Evolutionary conservation across 2,888 invertebrate species (phyloP).

Genomic region (Acleris sparsana): DNA sequence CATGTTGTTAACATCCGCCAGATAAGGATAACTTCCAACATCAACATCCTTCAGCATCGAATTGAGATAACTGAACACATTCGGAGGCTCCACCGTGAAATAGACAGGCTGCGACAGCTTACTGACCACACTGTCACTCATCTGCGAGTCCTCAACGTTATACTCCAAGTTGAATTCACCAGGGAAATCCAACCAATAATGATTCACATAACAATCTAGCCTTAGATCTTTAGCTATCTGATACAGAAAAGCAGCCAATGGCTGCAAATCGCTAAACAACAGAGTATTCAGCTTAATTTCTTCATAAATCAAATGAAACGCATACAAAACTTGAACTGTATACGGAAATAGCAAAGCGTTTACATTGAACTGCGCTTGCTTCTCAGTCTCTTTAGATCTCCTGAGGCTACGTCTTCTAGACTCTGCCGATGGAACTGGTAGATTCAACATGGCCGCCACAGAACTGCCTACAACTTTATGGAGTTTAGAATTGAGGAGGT

Average conservation of each 20-base stretch:
- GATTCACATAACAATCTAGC: conserved; percentile 87
- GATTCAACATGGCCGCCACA: conserved; percentile 70
- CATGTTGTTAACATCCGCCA: conserved; percentile 88
- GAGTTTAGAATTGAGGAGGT: conserved; percentile 84
- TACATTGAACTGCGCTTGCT: conserved; percentile 81
- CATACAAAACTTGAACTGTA: conserved; percentile 89
- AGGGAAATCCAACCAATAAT: conserved; percentile 95
- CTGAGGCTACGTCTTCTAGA: conserved; percentile 37
- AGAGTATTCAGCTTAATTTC: conserved; percentile 92
- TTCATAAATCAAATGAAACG: conserved; percentile 95
- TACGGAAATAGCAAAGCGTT: conserved; percentile 88
- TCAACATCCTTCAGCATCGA: conserved; percentile 83
- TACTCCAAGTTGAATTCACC: conserved; percentile 75
- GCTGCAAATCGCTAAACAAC: conserved; percentile 86
- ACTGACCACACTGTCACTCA: conserved; percentile 82
- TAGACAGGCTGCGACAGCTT: conserved; percentile 85
- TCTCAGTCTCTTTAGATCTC: conserved; percentile 50
- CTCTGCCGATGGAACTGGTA: conserved; percentile 48
- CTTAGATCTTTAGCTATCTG: conserved; percentile 91
- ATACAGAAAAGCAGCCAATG: conserved; percentile 88
- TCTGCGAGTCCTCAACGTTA: conserved; percentile 72
- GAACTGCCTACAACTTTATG: conserved; percentile 77
- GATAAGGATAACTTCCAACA: conserved; percentile 86
- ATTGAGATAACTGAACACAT: conserved; percentile 88
- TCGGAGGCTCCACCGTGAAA: conserved; percentile 86